Evolutionary conservation across 2,888 invertebrate genomes (phyloP), one percentile per base, ranked within the genome.

Genomic region (Papilio gigon): DNA sequence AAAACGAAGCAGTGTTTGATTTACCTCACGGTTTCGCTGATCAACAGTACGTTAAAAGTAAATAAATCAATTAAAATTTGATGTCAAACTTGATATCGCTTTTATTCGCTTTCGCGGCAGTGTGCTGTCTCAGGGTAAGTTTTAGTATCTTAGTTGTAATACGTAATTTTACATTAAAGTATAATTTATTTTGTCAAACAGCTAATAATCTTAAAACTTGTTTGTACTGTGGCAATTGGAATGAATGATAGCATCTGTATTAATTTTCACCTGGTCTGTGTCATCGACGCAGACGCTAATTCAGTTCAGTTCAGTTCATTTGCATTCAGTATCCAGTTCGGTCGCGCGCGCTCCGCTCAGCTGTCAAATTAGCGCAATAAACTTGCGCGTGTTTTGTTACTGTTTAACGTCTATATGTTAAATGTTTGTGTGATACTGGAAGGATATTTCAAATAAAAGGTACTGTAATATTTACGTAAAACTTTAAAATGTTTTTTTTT

Each of bases 331-430:
- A 4, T 17, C 17, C 42, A n/a, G 22, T 20, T 47, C 35, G 22
- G 53, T 20, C 27, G 11, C 68, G 47, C 44, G 58, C 27, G 22
- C 53, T 27, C 14, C 42, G 30, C 25, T 20, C 14, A 22, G 17
- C 59, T 50, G 50, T 60, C 33, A 62, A 53, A 17, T 53, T 44
- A 8, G 25, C 63, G 68, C 63, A 58, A 35, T 59, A 47, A 68
- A 63, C 5, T 12, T 35, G 62, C 61, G 50, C 37, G 37, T 40
- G 37, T 64, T n/a, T 40, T 40, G 20, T 2, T 50, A 50, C 47
- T 59, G 17, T 12, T 56, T 61, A 37, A 42, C 40, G 35, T 17
- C 2, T 5, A 14, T 59, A 22, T 25, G 42, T 0, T 25, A 12
- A 61, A 25, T 61, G 40, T 22, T 61, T 56, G 27, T 4, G 60